These are phyloP conservation scores for Furcula furcula DNA, from an alignment of 2,888 invertebrate species.

Conservation along the genomic window DNA sequence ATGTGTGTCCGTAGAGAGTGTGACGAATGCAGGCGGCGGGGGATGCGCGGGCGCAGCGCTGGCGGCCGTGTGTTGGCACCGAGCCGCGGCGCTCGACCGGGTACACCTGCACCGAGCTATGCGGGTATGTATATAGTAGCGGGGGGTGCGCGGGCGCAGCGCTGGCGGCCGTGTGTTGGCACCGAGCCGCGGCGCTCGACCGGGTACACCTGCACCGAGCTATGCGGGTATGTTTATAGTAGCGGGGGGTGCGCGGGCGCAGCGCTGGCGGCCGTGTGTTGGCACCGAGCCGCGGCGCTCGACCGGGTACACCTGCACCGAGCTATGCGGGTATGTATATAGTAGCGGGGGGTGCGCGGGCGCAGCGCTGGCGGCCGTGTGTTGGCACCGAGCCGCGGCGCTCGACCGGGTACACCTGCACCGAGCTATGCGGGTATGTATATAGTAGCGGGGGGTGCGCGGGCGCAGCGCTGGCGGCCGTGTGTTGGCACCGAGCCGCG, in stretches of 20 bases:
- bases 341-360: constrained; percentile 61
- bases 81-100: constrained; percentile 86
- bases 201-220: constrained; percentile 61
- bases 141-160: constrained; percentile 78
- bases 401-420: constrained; percentile 58
- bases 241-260: constrained; percentile 60
- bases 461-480: too few relatives aligned
- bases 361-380: constrained; percentile 93
- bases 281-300: constrained; percentile 94
- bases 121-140: constrained; percentile 48
- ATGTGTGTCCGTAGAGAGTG: too few relatives aligned
- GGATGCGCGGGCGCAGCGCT: constrained; percentile 83
- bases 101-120: constrained; percentile 63
- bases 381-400: constrained; percentile 97
- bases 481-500: too few relatives aligned
- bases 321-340: constrained; percentile 63
- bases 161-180: constrained; percentile 98
- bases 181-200: constrained; percentile 89
- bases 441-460: too few relatives aligned
- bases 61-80: constrained; percentile 98
- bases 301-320: constrained; percentile 54
- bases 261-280: constrained; percentile 96
- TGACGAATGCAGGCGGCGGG: constrained; percentile 18
- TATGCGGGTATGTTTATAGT: constrained; percentile 55
- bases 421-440: constrained; percentile 60